Evolutionary conservation across 2,797 vertebrate genomes (phyloP).

Genomic region (Macropodus opercularis): DNA sequence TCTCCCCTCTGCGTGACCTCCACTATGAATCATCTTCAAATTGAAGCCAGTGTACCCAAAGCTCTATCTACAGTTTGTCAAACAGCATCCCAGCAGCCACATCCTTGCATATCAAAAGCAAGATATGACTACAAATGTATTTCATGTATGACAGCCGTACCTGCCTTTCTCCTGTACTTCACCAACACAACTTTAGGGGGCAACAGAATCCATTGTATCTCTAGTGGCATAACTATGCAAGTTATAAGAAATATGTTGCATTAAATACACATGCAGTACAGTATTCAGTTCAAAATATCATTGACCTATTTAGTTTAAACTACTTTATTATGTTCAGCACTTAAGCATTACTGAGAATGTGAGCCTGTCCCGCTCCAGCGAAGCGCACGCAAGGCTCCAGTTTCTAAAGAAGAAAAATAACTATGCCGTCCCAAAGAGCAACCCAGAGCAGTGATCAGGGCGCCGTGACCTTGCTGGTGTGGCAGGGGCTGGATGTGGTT

Average conservation of each 20-base stretch:
- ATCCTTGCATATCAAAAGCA: conserved; percentile 9
- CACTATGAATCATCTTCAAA: conserved; percentile 50
- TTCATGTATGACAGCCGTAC: not conserved
- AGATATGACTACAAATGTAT: not conserved
- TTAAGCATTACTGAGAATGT: conserved; percentile 11
- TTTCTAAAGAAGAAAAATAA: conserved; percentile 65
- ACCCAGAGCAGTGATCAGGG: conserved; percentile 63
- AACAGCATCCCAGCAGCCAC: conserved; percentile 24
- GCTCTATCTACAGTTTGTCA: conserved; percentile 32
- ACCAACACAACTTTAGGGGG: conserved; percentile 73
- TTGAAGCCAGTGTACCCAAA: conserved; percentile 36
- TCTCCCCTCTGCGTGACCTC: conserved; percentile 77
- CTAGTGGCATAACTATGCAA: conserved; percentile 9
- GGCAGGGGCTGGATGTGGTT: conserved; percentile 70
- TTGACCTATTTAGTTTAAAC: conserved; percentile 51
- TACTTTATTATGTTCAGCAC: conserved; percentile 28
- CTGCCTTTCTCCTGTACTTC: conserved; percentile 55
- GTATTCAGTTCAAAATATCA: conserved; percentile 33
- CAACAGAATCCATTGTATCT: conserved; percentile 67
- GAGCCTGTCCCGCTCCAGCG: conserved; percentile 12
- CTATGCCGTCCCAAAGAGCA: conserved; percentile 52
- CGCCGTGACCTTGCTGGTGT: conserved; percentile 79
- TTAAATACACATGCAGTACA: conserved; percentile 12
- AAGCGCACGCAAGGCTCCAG: conserved; percentile 1
- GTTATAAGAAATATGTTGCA: conserved; percentile 32